Percentiles rank a stretch among this genome's conserved stretches.
Conservation (phyloP, 2,113 vertebrate genomes). For the Sigmodon hispidus region DNA sequence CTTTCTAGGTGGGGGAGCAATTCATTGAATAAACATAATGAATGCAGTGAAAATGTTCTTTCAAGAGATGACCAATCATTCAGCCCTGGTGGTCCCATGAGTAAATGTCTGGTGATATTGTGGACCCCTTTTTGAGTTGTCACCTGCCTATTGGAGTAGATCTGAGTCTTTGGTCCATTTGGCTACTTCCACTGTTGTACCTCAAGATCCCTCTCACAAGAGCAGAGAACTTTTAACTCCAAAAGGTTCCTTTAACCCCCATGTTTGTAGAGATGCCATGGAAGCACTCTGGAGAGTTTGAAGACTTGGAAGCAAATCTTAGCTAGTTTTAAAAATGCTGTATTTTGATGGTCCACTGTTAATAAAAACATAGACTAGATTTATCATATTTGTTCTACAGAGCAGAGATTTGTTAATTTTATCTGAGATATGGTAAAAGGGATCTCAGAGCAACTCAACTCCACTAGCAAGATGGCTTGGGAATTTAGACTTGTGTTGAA, state of each 20-base stretch:
- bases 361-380: background rate
- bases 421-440: background rate
- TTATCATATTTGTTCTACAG: background rate
- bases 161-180: background rate
- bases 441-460: background rate
- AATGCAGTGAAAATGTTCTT: background rate
- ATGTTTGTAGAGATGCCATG: background rate
- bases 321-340: background rate
- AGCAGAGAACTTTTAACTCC: background rate
- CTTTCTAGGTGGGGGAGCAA: background rate
- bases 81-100: background rate
- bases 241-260: background rate
- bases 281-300: background rate
- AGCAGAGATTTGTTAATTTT: background rate
- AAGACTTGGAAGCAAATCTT: background rate
- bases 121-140: background rate
- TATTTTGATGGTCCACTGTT: background rate
- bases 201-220: background rate
- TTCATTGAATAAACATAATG: background rate
- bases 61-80: background rate
- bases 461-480: background rate
- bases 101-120: background rate
- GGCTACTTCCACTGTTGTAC: background rate
- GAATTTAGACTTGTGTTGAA: background rate
- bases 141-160: background rate